phyloP scores from a whole-genome alignment of 2,113 vertebrate genomes.

The Ictalurus furcatus region DNA sequence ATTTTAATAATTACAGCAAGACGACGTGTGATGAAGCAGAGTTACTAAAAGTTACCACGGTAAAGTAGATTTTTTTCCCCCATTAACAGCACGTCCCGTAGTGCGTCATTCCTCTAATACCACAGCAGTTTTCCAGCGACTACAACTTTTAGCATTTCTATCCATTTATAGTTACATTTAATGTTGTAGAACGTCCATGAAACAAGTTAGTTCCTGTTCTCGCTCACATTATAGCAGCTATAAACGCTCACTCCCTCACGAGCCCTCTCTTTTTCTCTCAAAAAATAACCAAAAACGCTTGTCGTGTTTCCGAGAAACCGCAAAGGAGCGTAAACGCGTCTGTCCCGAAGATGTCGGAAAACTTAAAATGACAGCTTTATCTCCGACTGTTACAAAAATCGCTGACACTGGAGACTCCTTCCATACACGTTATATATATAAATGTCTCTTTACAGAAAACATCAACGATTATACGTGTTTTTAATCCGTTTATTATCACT shows the following conservation, averaged over 20 bases:
- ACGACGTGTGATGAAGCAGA: background rate
- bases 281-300: no score
- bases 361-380: background rate
- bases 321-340: background rate
- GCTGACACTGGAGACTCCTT: background rate
- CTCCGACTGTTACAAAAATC: background rate
- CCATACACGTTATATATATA: background rate
- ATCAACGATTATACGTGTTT: background rate
- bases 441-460: background rate
- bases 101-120: background rate
- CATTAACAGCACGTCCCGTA: background rate
- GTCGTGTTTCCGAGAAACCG: no score
- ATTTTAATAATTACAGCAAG: background rate
- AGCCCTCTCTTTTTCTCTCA: background rate
- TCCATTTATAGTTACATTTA: background rate
- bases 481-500: background rate
- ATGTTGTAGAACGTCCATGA: background rate
- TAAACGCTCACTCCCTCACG: background rate
- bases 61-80: background rate
- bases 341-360: background rate
- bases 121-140: background rate
- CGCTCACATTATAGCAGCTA: background rate
- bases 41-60: background rate
- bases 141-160: background rate
- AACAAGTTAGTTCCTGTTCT: background rate